Evolutionary conservation across 2,113 vertebrate genomes (phyloP).

Genomic region (Setophaga petechia): DNA sequence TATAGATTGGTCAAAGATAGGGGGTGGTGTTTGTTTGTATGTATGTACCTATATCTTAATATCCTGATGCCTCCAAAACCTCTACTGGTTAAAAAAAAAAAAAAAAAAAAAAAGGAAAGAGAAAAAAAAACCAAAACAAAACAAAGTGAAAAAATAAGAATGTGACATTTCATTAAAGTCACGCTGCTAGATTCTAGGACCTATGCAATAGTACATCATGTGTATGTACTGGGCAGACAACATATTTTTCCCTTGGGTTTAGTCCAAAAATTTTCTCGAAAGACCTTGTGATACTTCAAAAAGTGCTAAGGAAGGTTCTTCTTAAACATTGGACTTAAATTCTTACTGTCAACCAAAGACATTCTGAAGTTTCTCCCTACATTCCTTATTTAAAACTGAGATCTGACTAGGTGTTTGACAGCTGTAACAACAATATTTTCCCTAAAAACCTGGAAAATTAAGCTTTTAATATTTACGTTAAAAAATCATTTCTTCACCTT

Average conservation of each 20-base stretch:
- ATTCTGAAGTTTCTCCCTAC: neutral
- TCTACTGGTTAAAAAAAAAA: neutral
- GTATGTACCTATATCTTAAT: too few relatives aligned
- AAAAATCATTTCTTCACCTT: neutral
- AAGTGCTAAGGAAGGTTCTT: neutral
- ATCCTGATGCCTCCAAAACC: neutral
- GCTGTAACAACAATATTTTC: neutral
- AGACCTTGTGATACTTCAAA: neutral
- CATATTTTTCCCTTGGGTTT: neutral
- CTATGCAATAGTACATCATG: neutral
- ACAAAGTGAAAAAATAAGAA: neutral
- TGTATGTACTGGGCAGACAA: neutral
- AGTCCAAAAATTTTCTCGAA: neutral
- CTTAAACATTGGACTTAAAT: neutral
- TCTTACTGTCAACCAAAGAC: neutral
- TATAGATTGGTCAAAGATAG: neutral
- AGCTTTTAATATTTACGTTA: neutral
- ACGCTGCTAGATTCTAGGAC: neutral
- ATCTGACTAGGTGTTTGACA: neutral
- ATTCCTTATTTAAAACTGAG: neutral
- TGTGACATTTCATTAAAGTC: neutral
- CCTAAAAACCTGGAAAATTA: neutral
- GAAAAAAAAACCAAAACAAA: neutral
- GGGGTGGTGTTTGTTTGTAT: rapidly evolving
- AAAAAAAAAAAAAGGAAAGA: neutral